A percentile compares a stretch with the other conserved stretches of the same genome.
Conservation (phyloP, 2,797 vertebrate species). For the Percopsis omiscomaycus region DNA sequence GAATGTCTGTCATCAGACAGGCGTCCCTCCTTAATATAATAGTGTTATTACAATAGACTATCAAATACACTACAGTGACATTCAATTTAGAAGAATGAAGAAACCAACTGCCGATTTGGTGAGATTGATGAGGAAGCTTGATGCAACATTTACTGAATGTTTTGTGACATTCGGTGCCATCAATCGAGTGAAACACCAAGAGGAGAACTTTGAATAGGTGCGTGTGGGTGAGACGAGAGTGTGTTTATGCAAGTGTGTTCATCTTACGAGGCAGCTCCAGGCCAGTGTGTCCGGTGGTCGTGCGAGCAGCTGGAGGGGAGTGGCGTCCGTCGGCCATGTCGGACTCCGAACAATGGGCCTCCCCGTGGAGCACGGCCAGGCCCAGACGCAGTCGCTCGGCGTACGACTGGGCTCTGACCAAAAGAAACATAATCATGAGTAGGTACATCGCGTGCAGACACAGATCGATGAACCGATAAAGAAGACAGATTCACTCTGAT, state of each 20-base stretch:
- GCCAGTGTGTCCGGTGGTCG: conserved; percentile 85
- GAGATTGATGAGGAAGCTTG: too few relatives aligned
- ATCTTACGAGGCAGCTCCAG: conserved; percentile 93
- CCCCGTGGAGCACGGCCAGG: conserved; percentile 93
- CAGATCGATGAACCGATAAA: conserved; percentile 28
- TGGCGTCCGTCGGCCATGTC: conserved; percentile 93
- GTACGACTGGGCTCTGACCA: conserved; percentile 90
- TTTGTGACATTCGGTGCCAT: too few relatives aligned
- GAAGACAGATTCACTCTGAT: neutral
- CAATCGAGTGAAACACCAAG: neutral
- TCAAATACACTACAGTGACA: too few relatives aligned
- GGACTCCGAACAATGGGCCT: conserved; percentile 89
- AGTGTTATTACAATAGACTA: too few relatives aligned
- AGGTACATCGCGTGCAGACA: conserved; percentile 14
- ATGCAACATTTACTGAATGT: too few relatives aligned
- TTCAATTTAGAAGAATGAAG: too few relatives aligned
- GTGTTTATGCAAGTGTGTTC: neutral
- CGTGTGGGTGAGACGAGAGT: neutral
- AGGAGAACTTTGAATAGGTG: neutral
- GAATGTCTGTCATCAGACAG: too few relatives aligned
- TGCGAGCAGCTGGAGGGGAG: conserved; percentile 88
- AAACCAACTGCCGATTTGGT: too few relatives aligned
- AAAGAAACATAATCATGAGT: conserved; percentile 16
- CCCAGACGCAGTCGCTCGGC: conserved; percentile 93
- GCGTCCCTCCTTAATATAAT: too few relatives aligned